Evolutionary conservation across 2,113 vertebrate species (phyloP), one percentile per base, ranked within the genome.

Genomic region (Picathartes gymnocephalus): DNA sequence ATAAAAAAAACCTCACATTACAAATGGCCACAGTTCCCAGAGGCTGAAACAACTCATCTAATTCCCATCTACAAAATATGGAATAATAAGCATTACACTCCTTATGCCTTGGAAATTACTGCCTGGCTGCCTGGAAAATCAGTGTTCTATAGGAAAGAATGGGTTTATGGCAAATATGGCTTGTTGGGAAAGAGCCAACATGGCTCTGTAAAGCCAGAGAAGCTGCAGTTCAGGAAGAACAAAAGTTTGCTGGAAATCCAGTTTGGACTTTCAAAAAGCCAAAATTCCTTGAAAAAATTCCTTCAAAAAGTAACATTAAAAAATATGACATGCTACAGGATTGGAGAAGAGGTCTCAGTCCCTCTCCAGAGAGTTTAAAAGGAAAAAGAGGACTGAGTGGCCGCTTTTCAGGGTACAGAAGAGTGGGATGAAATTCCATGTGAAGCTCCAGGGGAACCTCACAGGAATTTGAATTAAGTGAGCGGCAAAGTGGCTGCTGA

Each of bases 181-280:
- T 13, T 40, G 1, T 2, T 60, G 20, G 48, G 35, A n/a, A 83
- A 58, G 33, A 50, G 13, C 5, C 53, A 48, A 0, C 2, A 2
- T 22, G 47, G 5, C 3, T 76, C 48, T 44, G 8, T 15, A n/a
- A 69, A 69, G 8, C 13, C 9, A 69, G 58, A 40, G 9, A 33
- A 74, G 8, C 19, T 53, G 51, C 31, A 40, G 25, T 14, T 35
- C 13, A 37, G 24, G 17, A 30, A 83, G 12, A 17, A 23, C 13
- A 56, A 31, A 3, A 48, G 5, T 13, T 33, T 35, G 50, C 28
- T 76, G 39, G 13, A 88, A 87, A 88, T n/a, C 6, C 47, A 40
- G 23, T 27, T 9, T 73, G 10, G 20, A 31, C 9, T 45, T 79
- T 24, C 20, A 50, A 82, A 85, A 82, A 50, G 0, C 27, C 17